Conservation (phyloP, 2,113 vertebrate species). For the Microcebus tavaratra region DNA sequence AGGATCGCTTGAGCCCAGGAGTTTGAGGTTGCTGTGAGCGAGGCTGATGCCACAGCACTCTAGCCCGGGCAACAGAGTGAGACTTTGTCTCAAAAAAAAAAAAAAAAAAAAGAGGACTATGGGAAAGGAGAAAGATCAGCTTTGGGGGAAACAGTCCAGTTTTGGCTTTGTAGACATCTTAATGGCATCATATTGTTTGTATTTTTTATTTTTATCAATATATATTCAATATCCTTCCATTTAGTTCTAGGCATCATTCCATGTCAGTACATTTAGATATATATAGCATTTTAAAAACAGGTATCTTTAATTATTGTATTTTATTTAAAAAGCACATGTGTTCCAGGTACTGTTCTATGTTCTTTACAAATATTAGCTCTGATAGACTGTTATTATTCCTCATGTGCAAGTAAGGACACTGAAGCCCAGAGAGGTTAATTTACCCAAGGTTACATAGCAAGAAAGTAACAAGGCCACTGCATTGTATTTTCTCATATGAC, state of each 20-base stretch:
- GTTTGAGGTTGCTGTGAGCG: too few species aligned
- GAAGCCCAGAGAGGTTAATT: neutral
- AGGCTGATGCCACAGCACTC: too few species aligned
- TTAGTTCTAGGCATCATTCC: neutral
- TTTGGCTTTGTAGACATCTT: neutral
- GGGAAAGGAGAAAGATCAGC: neutral
- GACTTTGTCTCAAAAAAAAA: too few species aligned
- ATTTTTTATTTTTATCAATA: slow-evolving; percentile 6
- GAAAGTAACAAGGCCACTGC: neutral
- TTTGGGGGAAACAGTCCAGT: neutral
- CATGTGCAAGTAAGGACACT: neutral
- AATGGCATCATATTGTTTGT: neutral
- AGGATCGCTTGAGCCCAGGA: too few species aligned
- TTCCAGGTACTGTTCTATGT: neutral
- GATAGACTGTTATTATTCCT: neutral
- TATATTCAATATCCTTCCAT: neutral
- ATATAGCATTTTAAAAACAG: neutral
- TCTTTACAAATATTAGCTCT: slow-evolving; percentile 14
- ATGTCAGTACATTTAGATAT: neutral
- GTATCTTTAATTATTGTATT: neutral
- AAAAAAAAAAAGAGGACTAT: too few species aligned
- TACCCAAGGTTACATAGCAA: neutral
- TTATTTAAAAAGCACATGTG: neutral
- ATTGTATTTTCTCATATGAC: neutral
- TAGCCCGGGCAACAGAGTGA: too few species aligned